Evolutionary conservation across 1,140 invertebrate species (phyloP), one percentile per base, ranked within the genome.

Genomic region (Trachymyrmex septentrionalis): DNA sequence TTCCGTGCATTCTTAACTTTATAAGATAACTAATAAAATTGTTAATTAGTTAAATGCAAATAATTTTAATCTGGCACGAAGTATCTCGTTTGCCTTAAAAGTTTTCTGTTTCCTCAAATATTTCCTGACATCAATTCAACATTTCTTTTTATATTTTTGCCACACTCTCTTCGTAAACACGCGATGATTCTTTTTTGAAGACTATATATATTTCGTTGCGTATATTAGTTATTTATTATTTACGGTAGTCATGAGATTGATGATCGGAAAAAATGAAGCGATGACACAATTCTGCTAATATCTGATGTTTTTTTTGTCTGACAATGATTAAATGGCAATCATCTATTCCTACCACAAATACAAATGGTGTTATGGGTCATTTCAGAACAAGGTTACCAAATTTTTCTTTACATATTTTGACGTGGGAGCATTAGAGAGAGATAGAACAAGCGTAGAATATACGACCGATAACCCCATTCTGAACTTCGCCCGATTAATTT

Each of bases 401-500:
- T 77, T 69, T 67, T 69, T 71, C 12, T 12, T 61, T 84, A 21
- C 21, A 21, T 48, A n/a, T 63, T 48, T 38, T 85, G 50, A 48
- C 82, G 59, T n/a, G 48, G 3, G 71, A 63, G 27, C 69, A 48
- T 44, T 6, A 19, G 34, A 38, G 19, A 38, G 19, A 44, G 0
- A 34, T 5, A 14, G 7, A 67, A 57, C 21, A 21, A 19, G 16
- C 16, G 57, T 12, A 50, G 14, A 27, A 55, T 53, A 72, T 55
- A 21, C 78, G 21, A 24, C 4, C 50, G 90, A 91, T 91, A 91
- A 91, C 90, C 87, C 87, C 66, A 82, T 84, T 69, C 24, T 88
- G 87, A 90, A 88, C 87, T 90, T 73, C n/a, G 77, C 71, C 55
- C 55, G 50, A 50, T 90, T 86, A 90, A 90, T 81, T 86, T 75